phyloP scores from a whole-genome alignment of 2,113 vertebrate species.

The Chroicocephalus ridibundus region DNA sequence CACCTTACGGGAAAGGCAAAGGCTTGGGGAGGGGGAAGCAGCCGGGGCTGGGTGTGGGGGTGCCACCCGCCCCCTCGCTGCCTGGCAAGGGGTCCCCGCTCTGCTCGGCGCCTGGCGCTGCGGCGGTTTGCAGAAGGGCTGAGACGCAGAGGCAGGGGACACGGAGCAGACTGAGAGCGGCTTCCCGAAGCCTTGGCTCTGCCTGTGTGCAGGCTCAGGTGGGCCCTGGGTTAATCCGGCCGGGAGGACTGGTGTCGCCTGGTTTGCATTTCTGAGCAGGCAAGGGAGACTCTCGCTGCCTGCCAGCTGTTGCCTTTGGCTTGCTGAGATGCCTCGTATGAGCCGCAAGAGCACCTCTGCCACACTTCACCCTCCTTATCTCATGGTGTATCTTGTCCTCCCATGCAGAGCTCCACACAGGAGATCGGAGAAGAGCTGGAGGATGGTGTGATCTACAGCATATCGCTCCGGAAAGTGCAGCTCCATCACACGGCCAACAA shows the following conservation, averaged over 20 bases:
- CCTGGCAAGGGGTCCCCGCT: neutral
- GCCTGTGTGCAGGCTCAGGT: neutral
- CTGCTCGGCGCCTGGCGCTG: fast-evolving
- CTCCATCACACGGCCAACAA: slow-evolving; percentile 90
- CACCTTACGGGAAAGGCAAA: neutral
- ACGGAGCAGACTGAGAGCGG: neutral
- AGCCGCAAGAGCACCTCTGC: neutral
- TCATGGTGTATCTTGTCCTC: neutral
- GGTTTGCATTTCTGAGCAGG: neutral
- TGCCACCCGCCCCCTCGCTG: neutral
- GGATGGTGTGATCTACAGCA: slow-evolving; percentile 94
- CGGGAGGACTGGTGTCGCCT: neutral
- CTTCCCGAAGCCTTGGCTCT: neutral
- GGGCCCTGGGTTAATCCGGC: neutral
- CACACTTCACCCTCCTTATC: neutral
- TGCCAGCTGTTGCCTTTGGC: neutral
- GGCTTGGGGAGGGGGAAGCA: neutral
- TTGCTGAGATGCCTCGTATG: fast-evolving
- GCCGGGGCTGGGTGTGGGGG: neutral
- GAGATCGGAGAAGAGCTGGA: slow-evolving; percentile 97
- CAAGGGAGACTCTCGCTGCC: neutral
- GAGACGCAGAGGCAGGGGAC: neutral
- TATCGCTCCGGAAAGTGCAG: slow-evolving; percentile 94
- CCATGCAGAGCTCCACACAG: slow-evolving; percentile 91
- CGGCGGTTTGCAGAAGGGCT: neutral